Evolutionary conservation across 2,888 invertebrate species (phyloP), one percentile per base, ranked within the genome.

Genomic region (Gari tellinella): DNA sequence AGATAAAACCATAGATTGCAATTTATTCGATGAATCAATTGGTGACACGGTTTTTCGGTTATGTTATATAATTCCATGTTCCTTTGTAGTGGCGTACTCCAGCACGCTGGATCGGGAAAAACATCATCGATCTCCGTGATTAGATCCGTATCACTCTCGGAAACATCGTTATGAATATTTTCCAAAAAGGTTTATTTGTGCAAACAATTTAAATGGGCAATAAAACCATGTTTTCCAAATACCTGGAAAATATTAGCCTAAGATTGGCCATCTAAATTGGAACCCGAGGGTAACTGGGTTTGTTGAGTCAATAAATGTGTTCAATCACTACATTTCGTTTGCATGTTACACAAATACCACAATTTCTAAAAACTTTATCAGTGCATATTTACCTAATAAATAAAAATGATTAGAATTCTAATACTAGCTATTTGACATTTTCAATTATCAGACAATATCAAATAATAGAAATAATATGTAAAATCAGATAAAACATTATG

Each of bases 401-500:
- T 63, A 70, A 64, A 73, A 60, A 66, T 65, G 69, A 70, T 75
- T 75, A 70, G 66, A 61, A 65, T 66, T 63, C 62, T 77, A 65
- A 77, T 65, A 58, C 69, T 66, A 62, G 70, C 70, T 73, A 73
- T 56, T 61, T 78, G 78, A 70, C 78, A 73, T 66, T 48, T 72
- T 53, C 49, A 63, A 52, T 70, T 73, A 73, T 73, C 72, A 51
- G 43, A 65, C 63, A 45, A 64, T 64, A 68, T 65, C 61, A 65
- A 68, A 65, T 65, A 66, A 78, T 67, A 73, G 63, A 70, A 78
- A 64, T 58, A 58, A 76, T 46, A 73, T 58, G 55, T 52, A 61
- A 60, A 70, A 78, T 78, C 73, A 51, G 78, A 78, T 73, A 78
- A 77, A 48, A 38, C 38, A 38, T 53, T 53, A 40, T 53, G 38